Conservation (phyloP, 2,888 invertebrate species). For the Apamea epomidion region DNA sequence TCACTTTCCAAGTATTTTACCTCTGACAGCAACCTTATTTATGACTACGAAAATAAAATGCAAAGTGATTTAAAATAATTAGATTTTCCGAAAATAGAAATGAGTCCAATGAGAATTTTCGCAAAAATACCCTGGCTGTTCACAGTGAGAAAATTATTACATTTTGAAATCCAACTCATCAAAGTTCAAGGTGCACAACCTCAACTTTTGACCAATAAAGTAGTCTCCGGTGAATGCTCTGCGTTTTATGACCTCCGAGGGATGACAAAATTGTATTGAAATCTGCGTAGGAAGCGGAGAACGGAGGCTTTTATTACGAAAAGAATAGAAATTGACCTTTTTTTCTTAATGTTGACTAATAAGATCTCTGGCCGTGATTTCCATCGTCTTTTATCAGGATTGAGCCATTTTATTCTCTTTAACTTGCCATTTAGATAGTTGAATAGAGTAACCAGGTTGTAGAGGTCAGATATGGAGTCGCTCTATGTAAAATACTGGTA, state of each 20-base stretch:
- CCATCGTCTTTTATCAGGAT: background rate
- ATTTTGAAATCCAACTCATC: constrained; percentile 22
- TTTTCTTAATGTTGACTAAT: constrained; percentile 18
- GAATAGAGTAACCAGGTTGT: background rate
- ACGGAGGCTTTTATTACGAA: constrained; percentile 23
- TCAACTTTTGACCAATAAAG: constrained; percentile 29
- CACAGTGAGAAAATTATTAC: background rate
- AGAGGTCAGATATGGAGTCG: background rate
- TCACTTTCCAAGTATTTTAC: no score
- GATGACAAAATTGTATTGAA: constrained; percentile 36
- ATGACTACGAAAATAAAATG: no score
- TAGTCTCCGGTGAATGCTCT: constrained; percentile 30
- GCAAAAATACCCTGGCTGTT: background rate
- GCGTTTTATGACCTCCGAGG: constrained; percentile 21
- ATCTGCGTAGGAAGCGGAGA: constrained; percentile 26
- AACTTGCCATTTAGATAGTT: background rate
- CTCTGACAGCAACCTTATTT: no score
- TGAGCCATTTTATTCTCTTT: background rate
- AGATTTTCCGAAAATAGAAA: background rate
- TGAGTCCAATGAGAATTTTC: background rate
- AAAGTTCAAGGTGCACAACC: constrained; percentile 22
- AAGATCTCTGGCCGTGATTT: background rate
- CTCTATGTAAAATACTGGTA: background rate
- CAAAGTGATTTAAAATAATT: background rate
- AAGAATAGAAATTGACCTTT: constrained; percentile 1